Base-by-base conservation (phyloP, 2,888 invertebrate genomes). In the Germaria angustata region DNA sequence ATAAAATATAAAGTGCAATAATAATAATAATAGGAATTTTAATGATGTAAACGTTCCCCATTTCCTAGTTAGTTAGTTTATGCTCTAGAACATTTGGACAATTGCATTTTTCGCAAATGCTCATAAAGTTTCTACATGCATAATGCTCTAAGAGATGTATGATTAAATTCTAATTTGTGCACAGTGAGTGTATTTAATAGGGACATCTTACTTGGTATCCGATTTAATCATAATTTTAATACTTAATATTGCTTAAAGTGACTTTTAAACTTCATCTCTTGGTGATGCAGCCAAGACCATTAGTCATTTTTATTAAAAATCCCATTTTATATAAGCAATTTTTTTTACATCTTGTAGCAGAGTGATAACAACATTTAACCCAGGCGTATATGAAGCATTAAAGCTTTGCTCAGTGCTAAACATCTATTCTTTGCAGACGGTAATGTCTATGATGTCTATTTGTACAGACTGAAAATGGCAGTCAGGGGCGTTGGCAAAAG, bases 301-400 rank as follows among this genome's bases (percentile, higher is more conserved):
- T 81, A 81, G 81, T 81, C 71, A 72, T 66, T 71, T 76, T 76
- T 59, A 76, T 76, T 66, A 57, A 66, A 75, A 66, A 69, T 1
- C 36, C 15, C 49, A 44, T 77, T 59, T 61, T 53, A 22, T 51
- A 59, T 44, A 76, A 15, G 5, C 20, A 59, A 34, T 55, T 55
- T 44, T 53, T 46, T 44, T 13, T 28, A 3, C 24, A 44, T 46
- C n/a, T 65, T 34, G 49, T 63, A 75, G 34, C n/a, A 41, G 71
- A 61, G 44, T 61, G 73, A 55, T 65, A 79, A 72, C 61, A 66
- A 53, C 76, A 81, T 53, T 81, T 72, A 81, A 77, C 66, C 71
- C 76, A 77, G 76, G 66, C 72, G 28, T 65, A 53, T 15, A 24
- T 13, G 15, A 22, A 36, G 34, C 49, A 76, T 71, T 57, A 53